These are phyloP conservation scores for Ochropleura plecta DNA, from an alignment of 2,888 invertebrate genomes.

Conservation along the genomic window DNA sequence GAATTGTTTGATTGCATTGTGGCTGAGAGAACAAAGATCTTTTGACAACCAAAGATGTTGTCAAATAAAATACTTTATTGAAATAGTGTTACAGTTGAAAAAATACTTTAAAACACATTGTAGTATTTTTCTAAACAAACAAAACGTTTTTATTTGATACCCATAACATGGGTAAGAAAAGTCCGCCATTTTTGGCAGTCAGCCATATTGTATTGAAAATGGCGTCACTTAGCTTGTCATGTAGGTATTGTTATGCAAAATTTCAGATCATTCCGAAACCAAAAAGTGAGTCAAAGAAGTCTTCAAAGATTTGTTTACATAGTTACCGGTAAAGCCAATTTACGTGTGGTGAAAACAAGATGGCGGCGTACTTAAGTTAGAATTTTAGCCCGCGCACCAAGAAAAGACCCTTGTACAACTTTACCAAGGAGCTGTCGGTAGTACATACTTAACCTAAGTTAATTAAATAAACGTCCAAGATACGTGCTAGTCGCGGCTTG, in stretches of 20 bases:
- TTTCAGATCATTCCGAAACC: no score
- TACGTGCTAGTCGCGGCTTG: neutral
- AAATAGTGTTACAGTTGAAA: no score
- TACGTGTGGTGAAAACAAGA: neutral
- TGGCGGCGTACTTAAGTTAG: neutral
- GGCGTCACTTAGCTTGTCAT: no score
- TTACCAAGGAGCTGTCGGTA: conserved; percentile 38
- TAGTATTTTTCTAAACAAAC: no score
- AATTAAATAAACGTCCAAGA: neutral
- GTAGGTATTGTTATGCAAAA: no score
- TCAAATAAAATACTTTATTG: neutral
- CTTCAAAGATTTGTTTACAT: no score
- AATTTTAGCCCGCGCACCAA: neutral
- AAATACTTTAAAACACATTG: no score
- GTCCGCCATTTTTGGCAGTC: no score
- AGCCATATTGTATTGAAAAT: neutral
- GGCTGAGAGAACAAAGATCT: neutral
- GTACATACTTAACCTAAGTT: conserved; percentile 5
- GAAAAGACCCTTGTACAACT: neutral
- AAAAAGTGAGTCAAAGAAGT: no score
- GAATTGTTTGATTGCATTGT: neutral
- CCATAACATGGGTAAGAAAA: no score
- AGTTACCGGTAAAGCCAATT: no score
- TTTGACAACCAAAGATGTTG: neutral
- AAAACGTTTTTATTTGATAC: no score